Evolutionary conservation across 2,113 vertebrate species (phyloP).

Genomic region (Misgurnus anguillicaudatus): DNA sequence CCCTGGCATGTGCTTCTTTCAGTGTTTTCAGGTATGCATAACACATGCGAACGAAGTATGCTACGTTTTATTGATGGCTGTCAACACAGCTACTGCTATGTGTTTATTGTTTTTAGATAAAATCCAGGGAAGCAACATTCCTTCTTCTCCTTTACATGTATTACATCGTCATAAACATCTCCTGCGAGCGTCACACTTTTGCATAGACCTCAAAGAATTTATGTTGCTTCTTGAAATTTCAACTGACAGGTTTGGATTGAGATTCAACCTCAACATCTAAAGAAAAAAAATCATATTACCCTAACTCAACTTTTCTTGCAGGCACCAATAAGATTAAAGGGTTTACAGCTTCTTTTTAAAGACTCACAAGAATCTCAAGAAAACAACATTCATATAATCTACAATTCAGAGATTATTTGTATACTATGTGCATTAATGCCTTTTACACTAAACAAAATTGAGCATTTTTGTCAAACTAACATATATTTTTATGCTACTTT

Average conservation of each 20-base stretch:
- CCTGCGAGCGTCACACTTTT: not conserved
- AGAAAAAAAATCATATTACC: not conserved
- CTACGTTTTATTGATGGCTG: not conserved
- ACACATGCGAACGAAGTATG: not conserved
- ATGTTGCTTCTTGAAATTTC: not conserved
- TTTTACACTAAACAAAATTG: too few relatives aligned
- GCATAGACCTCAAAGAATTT: not conserved
- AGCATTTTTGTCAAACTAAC: too few relatives aligned
- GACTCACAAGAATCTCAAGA: too few relatives aligned
- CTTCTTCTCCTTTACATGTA: not conserved
- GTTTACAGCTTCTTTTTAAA: too few relatives aligned
- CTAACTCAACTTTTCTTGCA: too few relatives aligned
- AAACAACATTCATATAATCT: too few relatives aligned
- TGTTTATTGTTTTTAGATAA: not conserved
- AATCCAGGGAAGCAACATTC: constrained; percentile 22
- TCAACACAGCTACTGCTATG: not conserved
- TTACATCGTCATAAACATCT: not conserved
- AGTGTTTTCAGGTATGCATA: not conserved
- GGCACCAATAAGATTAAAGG: not conserved
- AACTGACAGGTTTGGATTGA: not conserved
- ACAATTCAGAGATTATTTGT: too few relatives aligned
- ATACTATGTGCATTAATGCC: too few relatives aligned
- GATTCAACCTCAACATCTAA: not conserved
- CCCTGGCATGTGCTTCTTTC: not conserved
- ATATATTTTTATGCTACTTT: too few relatives aligned